A percentile compares a stretch with the other conserved stretches of the same genome.
These are phyloP conservation scores for Paracyclopina nana DNA, from an alignment of 1,140 invertebrate genomes.

Conservation along the genomic window DNA sequence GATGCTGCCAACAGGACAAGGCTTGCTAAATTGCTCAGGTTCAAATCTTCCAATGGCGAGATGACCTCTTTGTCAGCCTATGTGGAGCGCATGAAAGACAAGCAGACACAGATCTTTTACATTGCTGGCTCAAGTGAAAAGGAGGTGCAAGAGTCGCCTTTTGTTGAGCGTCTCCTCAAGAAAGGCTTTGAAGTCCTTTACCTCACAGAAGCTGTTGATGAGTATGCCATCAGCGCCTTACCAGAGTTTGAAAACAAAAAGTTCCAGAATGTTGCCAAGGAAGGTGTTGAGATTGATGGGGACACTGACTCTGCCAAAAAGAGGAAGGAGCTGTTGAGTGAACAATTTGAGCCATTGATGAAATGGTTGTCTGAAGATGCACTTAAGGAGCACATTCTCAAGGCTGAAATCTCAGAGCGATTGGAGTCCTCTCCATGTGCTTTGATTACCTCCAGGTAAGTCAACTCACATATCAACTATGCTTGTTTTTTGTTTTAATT, in stretches of 20 bases:
- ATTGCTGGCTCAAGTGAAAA: slow-evolving; percentile 67
- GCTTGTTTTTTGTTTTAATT: slow-evolving; percentile 14
- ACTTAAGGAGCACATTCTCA: slow-evolving; percentile 58
- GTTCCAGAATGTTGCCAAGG: slow-evolving; percentile 99
- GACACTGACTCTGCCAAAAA: slow-evolving; percentile 62
- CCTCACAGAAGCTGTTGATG: slow-evolving; percentile 89
- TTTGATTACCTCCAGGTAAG: slow-evolving; percentile 69
- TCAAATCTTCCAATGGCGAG: slow-evolving; percentile 58
- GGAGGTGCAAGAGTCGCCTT: slow-evolving; percentile 81
- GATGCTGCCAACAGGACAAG: slow-evolving; percentile 87
- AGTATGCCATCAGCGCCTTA: slow-evolving; percentile 85
- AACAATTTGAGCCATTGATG: slow-evolving; percentile 66
- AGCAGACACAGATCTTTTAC: slow-evolving; percentile 89
- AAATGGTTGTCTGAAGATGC: slow-evolving; percentile 73
- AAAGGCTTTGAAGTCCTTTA: slow-evolving; percentile 94
- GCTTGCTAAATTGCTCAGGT: slow-evolving; percentile 79
- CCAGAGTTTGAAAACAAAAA: slow-evolving; percentile 99
- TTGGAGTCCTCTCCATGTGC: slow-evolving; percentile 83
- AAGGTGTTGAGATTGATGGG: slow-evolving; percentile 64
- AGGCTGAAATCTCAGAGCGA: slow-evolving; percentile 70
- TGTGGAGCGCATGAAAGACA: slow-evolving; percentile 87
- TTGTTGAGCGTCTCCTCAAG: slow-evolving; percentile 77
- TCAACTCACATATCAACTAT: slow-evolving; percentile 18
- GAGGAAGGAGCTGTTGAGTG: slow-evolving; percentile 53
- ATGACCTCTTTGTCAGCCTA: slow-evolving; percentile 68